These are phyloP conservation scores for Ctenochaetus hawaiiensis DNA, from an alignment of 2,797 vertebrate genomes.

Conservation along the genomic window DNA sequence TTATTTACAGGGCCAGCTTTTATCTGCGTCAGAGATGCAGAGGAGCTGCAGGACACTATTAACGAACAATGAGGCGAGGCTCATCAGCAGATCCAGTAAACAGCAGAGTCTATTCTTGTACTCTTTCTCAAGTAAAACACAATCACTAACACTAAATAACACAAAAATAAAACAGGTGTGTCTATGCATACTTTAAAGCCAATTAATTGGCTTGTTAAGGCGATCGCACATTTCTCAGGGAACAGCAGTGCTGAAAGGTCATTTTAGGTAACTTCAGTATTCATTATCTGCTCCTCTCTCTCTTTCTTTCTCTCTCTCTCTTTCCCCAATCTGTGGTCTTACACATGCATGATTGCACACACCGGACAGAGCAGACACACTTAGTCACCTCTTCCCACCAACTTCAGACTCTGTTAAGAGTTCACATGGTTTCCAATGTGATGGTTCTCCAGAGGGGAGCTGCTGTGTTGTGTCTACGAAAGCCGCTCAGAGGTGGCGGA, in stretches of 20 bases:
- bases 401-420: slow-evolving; percentile 9
- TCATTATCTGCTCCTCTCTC: neutral
- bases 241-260: neutral
- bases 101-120: slow-evolving; percentile 22
- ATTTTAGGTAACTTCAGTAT: slow-evolving; percentile 24
- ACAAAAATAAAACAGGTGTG: neutral
- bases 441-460: slow-evolving; percentile 14
- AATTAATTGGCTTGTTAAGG: slow-evolving; percentile 6
- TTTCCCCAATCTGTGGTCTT: neutral
- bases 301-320: neutral
- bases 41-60: neutral
- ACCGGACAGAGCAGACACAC: slow-evolving; percentile 11
- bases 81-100: slow-evolving; percentile 20
- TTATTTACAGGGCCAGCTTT: slow-evolving; percentile 2
- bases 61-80: slow-evolving; percentile 16
- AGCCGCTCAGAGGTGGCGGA: neutral
- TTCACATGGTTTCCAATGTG: slow-evolving; percentile 36
- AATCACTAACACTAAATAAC: neutral
- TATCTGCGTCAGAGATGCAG: slow-evolving; percentile 3
- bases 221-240: neutral
- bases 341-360: slow-evolving; percentile 11
- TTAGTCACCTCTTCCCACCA: slow-evolving; percentile 3
- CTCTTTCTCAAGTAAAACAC: slow-evolving; percentile 16
- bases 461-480: slow-evolving; percentile 13
- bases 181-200: neutral